Base-by-base conservation (phyloP, 2,888 invertebrate species). In the Dasypolia templi region DNA sequence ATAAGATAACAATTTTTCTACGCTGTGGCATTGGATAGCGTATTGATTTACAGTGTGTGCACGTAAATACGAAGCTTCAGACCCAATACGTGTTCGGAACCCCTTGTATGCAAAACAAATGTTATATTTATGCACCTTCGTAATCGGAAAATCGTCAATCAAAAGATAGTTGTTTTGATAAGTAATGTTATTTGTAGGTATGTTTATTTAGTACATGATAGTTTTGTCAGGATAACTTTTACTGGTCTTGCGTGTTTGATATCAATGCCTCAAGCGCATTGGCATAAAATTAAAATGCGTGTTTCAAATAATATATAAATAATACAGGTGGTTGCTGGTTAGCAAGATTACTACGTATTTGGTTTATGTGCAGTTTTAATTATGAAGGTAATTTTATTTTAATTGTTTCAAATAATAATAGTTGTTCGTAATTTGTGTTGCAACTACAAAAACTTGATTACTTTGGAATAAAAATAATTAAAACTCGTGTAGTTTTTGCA, bases 71-170 rank as follows among this genome's bases (percentile, higher is more conserved):
- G 59, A 35, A 89, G 84, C 89, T 87, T 83, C 88, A 87, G 79
- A 79, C 87, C 89, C 89, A 89, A 90, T 91, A 91, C 89, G 83
- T 90, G 89, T 90, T 88, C 81, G 82, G 82, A 86, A 86, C 87
- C 90, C 87, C 88, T 89, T 89, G 90, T 91, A 93, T 92, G 92
- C 91, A 90, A 92, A 94, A 91, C 91, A 92, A 94, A 94, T 92
- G 90, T 89, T 87, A 90, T 93, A 93, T 94, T 94, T 93, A 95
- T 94, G 89, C 92, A 91, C 85, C 87, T 88, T 75, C 81, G 89
- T 92, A 93, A 93, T 92, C 91, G 90, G 89, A 91, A 92, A 91
- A 92, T 93, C 91, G 92, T 93, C 92, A 92, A 93, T 94, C 92
- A 92, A 91, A 89, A 89, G 91, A 93, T 93, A 82, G 88, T 91